These are phyloP conservation scores for Chaetodon auriga DNA, from an alignment of 2,113 vertebrate genomes.

Conservation along the genomic window DNA sequence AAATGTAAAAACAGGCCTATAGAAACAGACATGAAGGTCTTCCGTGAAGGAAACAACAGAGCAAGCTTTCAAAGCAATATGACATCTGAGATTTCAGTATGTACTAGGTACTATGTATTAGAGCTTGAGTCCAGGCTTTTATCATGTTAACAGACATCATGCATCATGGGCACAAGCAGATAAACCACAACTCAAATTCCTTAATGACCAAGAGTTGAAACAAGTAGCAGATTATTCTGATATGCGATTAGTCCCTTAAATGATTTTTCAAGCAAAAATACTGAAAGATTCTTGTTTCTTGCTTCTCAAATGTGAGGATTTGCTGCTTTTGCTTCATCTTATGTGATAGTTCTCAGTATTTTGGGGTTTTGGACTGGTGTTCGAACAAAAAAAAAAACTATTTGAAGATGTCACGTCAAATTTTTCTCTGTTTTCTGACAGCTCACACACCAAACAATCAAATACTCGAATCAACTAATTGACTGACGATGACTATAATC, in stretches of 20 bases:
- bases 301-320: background rate
- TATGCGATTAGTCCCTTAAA: background rate
- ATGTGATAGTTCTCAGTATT: background rate
- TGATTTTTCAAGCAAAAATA: background rate
- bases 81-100: background rate
- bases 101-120: background rate
- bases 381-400: background rate
- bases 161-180: background rate
- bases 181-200: background rate
- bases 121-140: background rate
- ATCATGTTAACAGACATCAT: constrained; percentile 2
- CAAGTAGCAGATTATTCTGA: background rate
- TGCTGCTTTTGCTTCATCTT: background rate
- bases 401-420: background rate
- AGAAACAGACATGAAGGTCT: background rate
- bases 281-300: background rate
- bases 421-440: background rate
- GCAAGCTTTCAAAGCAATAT: background rate
- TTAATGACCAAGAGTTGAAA: background rate
- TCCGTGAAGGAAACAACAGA: background rate
- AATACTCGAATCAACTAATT: background rate
- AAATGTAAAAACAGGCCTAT: background rate
- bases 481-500: background rate
- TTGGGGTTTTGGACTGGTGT: background rate
- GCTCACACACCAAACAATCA: constrained; percentile 11